These are phyloP conservation scores for Setipinna tenuifilis DNA, from an alignment of 2,797 vertebrate species.

Conservation along the genomic window DNA sequence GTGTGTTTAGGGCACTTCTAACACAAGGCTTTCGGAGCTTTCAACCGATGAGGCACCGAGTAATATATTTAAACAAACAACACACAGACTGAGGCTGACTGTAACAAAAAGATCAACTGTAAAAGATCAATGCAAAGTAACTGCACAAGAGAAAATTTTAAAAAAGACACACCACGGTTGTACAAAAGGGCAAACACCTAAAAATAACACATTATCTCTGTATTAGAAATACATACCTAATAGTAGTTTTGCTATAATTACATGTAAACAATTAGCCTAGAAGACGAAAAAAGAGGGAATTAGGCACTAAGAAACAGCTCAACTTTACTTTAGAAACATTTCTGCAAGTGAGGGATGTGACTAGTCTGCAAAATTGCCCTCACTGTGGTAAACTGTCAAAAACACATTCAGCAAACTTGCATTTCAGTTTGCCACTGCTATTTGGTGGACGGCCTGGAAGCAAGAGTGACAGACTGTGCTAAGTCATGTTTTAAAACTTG, in stretches of 20 bases:
- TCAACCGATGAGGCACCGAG: not conserved
- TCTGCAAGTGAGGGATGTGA: not conserved
- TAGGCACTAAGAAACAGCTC: too few relatives aligned
- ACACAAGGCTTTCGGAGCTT: not conserved
- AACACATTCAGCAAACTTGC: not conserved
- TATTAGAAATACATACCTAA: not conserved
- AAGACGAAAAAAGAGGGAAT: too few relatives aligned
- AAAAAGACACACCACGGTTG: not conserved
- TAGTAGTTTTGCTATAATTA: not conserved
- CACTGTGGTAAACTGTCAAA: not conserved
- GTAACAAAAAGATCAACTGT: not conserved
- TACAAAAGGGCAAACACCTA: too few relatives aligned
- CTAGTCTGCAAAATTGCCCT: not conserved
- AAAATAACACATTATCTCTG: too few relatives aligned
- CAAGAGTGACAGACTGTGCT: not conserved
- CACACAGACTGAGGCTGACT: not conserved
- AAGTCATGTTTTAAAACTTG: too few relatives aligned
- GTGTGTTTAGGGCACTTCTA: constrained; percentile 18
- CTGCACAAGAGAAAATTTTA: not conserved
- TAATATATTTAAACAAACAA: constrained; percentile 19
- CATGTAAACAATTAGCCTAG: not conserved
- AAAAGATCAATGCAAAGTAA: not conserved
- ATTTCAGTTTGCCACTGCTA: not conserved
- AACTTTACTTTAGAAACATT: too few relatives aligned
- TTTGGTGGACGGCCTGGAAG: not conserved